These are phyloP conservation scores for Neoseiulus cucumeris DNA, from an alignment of 1,140 invertebrate species.

Conservation along the genomic window DNA sequence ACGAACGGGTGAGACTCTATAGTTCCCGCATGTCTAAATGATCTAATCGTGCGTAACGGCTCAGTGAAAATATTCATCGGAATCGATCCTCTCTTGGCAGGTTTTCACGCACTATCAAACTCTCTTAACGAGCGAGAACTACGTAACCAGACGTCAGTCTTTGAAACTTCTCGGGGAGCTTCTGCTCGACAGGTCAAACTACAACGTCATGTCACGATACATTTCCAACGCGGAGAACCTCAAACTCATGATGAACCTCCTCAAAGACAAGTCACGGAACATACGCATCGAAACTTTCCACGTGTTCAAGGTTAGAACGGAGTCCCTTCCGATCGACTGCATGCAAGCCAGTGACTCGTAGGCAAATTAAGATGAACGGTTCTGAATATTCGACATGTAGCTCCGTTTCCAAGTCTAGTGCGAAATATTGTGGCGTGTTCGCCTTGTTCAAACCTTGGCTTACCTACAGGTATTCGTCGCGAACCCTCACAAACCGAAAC, in stretches of 20 bases:
- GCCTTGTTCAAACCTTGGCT: too few species aligned
- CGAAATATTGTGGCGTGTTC: too few species aligned
- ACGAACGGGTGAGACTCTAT: constrained; percentile 39
- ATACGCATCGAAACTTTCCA: constrained; percentile 40
- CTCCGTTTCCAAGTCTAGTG: too few species aligned
- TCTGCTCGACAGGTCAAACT: constrained; percentile 34
- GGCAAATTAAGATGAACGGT: too few species aligned
- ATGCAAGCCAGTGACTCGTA: too few species aligned
- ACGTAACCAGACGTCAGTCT: constrained; percentile 89
- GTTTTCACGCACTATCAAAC: constrained; percentile 92
- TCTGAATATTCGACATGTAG: too few species aligned
- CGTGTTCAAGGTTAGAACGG: constrained; percentile 33
- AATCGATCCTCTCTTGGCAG: constrained; percentile 37
- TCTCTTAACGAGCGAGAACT: constrained; percentile 93
- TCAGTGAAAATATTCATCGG: too few species aligned
- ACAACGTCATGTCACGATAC: constrained; percentile 34
- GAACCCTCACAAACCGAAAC: constrained; percentile 35
- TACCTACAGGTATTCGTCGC: constrained; percentile 34
- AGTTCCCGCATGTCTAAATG: not conserved
- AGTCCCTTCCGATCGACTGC: not conserved
- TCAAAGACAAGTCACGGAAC: constrained; percentile 34
- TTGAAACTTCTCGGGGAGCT: constrained; percentile 48
- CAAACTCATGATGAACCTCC: constrained; percentile 37
- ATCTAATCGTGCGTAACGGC: too few species aligned
- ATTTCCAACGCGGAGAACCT: constrained; percentile 36